Percentiles rank a stretch among this genome's conserved stretches.
Evolutionary conservation across 1,140 invertebrate species (phyloP).

Genomic region (Dendrolimus kikuchii): DNA sequence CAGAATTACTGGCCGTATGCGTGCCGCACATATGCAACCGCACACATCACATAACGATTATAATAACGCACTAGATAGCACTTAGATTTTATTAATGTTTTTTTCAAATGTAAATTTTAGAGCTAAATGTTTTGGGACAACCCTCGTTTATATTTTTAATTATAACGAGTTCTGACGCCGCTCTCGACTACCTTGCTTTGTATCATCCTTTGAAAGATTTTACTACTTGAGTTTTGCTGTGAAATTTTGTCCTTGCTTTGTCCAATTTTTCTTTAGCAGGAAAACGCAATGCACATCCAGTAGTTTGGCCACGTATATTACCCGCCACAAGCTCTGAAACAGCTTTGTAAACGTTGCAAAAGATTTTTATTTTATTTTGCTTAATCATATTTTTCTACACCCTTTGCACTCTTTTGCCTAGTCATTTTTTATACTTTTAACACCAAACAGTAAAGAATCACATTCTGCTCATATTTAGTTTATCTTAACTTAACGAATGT

Average conservation of each 20-base stretch:
- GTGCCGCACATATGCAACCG: constrained; percentile 71
- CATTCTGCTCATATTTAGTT: no score
- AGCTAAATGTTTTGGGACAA: constrained; percentile 69
- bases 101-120: constrained; percentile 47
- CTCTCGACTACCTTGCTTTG: constrained; percentile 58
- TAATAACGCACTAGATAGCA: constrained; percentile 69
- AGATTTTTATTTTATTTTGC: no score
- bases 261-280: not conserved
- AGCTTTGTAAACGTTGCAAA: no score
- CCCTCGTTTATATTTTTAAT: constrained; percentile 59
- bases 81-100: constrained; percentile 60
- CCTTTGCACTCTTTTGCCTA: not conserved
- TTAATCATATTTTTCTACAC: not conserved
- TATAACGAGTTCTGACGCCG: constrained; percentile 56
- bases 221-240: constrained; percentile 20
- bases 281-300: not conserved
- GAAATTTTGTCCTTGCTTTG: not conserved
- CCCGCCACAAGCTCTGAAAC: no score
- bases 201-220: constrained; percentile 33
- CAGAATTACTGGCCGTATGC: constrained; percentile 72
- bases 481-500: no score
- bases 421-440: no score
- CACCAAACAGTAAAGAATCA: no score
- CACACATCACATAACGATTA: constrained; percentile 70
- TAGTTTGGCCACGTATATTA: not conserved